Evolutionary conservation across 1,140 invertebrate genomes (phyloP), one percentile per base, ranked within the genome.

Genomic region (Danaus melanippus): DNA sequence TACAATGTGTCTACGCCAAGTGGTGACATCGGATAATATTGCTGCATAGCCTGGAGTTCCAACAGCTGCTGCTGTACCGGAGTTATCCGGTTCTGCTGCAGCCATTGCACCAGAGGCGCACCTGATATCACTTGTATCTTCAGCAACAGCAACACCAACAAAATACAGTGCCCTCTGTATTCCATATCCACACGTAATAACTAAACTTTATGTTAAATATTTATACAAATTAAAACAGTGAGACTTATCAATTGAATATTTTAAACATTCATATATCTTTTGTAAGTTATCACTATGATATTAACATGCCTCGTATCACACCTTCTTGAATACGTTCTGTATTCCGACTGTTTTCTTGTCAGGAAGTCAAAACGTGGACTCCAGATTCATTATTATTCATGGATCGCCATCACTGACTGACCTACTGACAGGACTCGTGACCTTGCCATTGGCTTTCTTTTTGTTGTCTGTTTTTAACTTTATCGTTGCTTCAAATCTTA

Each of bases 391-490:
- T 56, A 58, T 51, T 71, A 71, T 65, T 51, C 66, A 56, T 32
- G 42, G 39, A 56, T 9, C 58, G 59, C 65, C 63, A 58, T 62
- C 1, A 55, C 62, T 58, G 2, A 39, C 42, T 64, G 69, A 46
- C 65, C 69, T 46, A 72, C 60, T 72, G 57, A 58, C 67, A 64
- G 65, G 51, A 61, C 49, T 45, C 54, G 44, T 55, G 67, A 68
- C 67, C 72, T 69, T 71, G 60, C 46, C 57, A 59, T 55, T 53
- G 42, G 58, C 69, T 75, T 75, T 75, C 69, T 74, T 71, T 67
- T 73, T 73, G 21, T 7, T 32, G 21, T 32, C 15, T 32, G 21
- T 8, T 32, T 32, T 32, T 32, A 32, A 32, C 21, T 32, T 32
- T 32, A 4, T 32, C 6, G 6, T 32, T 32, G 4, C 21, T 32